Evolutionary conservation across 2,797 vertebrate species (phyloP).

Genomic region (Lindbergichthys nudifrons): DNA sequence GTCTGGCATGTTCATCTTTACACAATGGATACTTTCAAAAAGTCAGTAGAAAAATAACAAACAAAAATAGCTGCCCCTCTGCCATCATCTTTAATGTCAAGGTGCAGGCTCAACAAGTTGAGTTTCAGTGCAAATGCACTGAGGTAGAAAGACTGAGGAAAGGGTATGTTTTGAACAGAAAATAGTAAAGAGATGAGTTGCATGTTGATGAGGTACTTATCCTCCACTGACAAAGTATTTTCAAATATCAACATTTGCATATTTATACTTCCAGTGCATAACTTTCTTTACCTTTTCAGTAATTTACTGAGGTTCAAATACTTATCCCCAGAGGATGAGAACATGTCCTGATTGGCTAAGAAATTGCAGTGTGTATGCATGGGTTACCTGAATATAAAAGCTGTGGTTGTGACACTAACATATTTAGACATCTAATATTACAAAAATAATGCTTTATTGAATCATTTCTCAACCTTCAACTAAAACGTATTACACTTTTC

Average conservation of each 20-base stretch:
- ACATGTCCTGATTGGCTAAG: background rate
- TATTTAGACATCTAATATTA: background rate
- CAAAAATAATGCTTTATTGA: background rate
- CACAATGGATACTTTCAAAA: conserved; percentile 40
- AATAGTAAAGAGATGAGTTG: conserved; percentile 35
- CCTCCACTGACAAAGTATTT: conserved; percentile 28
- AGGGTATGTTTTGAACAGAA: conserved; percentile 45
- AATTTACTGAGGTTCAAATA: conserved; percentile 5
- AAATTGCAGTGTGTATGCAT: background rate
- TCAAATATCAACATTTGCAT: conserved; percentile 68
- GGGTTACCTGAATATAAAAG: background rate
- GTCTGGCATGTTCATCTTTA: conserved; percentile 37
- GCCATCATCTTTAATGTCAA: conserved; percentile 56
- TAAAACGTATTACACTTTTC: background rate
- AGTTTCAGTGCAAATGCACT: conserved; percentile 22
- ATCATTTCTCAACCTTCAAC: background rate
- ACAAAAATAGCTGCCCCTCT: conserved; percentile 43
- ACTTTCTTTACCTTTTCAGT: background rate
- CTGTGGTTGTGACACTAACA: background rate
- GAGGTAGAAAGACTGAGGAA: conserved; percentile 45
- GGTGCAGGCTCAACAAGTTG: conserved; percentile 38
- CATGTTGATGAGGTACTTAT: conserved; percentile 57
- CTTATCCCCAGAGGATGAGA: background rate
- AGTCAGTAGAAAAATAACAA: conserved; percentile 19
- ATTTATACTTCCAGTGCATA: conserved; percentile 29